These are phyloP conservation scores for Lithophane leautieri DNA, from an alignment of 2,888 invertebrate species.

Conservation along the genomic window DNA sequence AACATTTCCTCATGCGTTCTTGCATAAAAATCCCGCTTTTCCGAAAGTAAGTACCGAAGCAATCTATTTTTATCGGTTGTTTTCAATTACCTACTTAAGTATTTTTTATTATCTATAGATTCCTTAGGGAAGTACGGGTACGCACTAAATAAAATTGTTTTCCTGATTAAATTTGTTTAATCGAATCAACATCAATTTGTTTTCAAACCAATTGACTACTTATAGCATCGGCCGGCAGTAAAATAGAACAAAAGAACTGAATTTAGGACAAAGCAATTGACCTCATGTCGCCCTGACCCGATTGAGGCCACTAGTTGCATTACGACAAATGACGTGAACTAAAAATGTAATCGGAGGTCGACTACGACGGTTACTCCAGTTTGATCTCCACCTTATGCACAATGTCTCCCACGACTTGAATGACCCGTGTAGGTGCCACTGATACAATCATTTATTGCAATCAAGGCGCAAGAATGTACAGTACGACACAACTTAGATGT, in stretches of 20 bases:
- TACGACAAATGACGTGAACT: slow-evolving; percentile 38
- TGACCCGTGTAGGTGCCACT: slow-evolving; percentile 43
- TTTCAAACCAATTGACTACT: slow-evolving; percentile 15
- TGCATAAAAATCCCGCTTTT: neutral
- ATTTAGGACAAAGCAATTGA: slow-evolving; percentile 63
- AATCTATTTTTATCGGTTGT: slow-evolving; percentile 14
- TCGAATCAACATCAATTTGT: slow-evolving; percentile 16
- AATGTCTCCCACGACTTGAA: slow-evolving; percentile 20
- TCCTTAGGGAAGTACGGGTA: neutral
- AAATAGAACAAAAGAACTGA: slow-evolving; percentile 63
- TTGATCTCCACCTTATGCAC: slow-evolving; percentile 22
- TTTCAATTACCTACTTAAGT: neutral
- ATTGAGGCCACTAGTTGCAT: slow-evolving; percentile 41
- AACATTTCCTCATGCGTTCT: slow-evolving; percentile 21
- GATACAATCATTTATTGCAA: slow-evolving; percentile 46
- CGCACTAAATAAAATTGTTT: neutral
- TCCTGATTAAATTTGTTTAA: slow-evolving; percentile 34
- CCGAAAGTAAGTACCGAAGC: neutral
- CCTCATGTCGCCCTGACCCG: slow-evolving; percentile 61
- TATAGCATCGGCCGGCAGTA: slow-evolving; percentile 16
- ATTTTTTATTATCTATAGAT: slow-evolving; percentile 5
- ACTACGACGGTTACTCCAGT: slow-evolving; percentile 39
- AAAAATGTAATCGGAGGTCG: slow-evolving; percentile 20
- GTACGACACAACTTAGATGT: too few relatives aligned
- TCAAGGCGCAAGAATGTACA: slow-evolving; percentile 19